phyloP scores from a whole-genome alignment of 2,113 vertebrate species.

The Oxyura jamaicensis region DNA sequence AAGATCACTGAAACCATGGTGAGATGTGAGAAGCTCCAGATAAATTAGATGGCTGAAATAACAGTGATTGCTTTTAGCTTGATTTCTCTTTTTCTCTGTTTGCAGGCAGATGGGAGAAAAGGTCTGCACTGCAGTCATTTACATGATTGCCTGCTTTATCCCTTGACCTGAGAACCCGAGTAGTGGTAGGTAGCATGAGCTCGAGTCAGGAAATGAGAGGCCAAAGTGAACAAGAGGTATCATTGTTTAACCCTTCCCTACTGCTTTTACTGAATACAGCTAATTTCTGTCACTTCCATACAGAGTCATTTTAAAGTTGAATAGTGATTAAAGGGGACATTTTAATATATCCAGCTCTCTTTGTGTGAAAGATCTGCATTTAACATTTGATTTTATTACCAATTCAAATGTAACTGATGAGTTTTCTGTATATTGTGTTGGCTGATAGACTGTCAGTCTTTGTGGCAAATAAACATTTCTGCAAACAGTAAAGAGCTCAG shows the following conservation, averaged over 20 bases:
- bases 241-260: not conserved
- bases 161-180: constrained; percentile 23
- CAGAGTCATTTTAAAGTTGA: not conserved
- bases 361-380: constrained; percentile 10
- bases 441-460: not conserved
- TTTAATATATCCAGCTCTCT: not conserved
- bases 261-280: constrained; percentile 21
- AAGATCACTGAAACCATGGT: constrained; percentile 18
- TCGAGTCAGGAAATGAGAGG: not conserved
- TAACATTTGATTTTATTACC: constrained; percentile 16
- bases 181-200: not conserved
- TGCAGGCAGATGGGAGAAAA: constrained; percentile 13
- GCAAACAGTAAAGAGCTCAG: not conserved
- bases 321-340: not conserved
- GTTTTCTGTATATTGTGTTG: not conserved
- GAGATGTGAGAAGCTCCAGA: constrained; percentile 15
- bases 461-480: constrained; percentile 30
- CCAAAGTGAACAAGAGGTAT: not conserved
- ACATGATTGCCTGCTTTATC: constrained; percentile 40
- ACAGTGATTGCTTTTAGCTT: constrained; percentile 6
- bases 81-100: constrained; percentile 39
- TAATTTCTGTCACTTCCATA: constrained; percentile 42
- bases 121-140: constrained; percentile 35
- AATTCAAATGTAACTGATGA: constrained; percentile 12
- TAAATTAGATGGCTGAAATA: constrained; percentile 34